A percentile compares a stretch with the other conserved stretches of the same genome.
phyloP scores from a whole-genome alignment of 2,113 vertebrate genomes.

The Muscicapa adusta region DNA sequence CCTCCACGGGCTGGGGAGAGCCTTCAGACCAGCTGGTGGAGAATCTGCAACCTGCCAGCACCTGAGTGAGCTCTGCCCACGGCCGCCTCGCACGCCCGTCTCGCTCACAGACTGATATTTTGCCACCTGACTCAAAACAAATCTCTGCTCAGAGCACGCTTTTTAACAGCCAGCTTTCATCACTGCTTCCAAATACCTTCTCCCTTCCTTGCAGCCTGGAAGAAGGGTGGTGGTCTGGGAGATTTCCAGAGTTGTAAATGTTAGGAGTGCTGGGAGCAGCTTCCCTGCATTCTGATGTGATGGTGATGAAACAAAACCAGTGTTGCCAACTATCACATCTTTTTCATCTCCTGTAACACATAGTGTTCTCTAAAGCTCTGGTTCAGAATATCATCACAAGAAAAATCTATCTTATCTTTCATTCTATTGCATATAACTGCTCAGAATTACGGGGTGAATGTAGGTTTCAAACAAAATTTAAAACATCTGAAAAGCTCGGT shows the following conservation, averaged over 20 bases:
- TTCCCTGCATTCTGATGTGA: not conserved
- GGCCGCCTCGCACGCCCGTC: not conserved
- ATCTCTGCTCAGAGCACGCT: not conserved
- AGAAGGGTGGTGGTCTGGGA: not conserved
- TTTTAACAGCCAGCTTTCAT: constrained; percentile 27
- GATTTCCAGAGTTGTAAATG: constrained; percentile 20
- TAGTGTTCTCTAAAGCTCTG: not conserved
- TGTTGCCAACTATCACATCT: not conserved
- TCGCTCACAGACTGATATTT: not conserved
- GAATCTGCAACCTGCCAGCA: constrained; percentile 47
- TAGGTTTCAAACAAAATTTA: not conserved
- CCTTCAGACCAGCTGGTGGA: constrained; percentile 5
- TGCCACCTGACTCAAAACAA: constrained; percentile 49
- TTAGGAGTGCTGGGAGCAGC: constrained; percentile 17
- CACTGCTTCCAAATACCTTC: not conserved
- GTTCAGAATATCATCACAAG: not conserved
- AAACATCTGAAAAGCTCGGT: not conserved
- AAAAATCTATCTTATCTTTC: not conserved
- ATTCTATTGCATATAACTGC: not conserved
- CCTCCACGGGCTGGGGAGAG: not conserved
- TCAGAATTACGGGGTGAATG: not conserved
- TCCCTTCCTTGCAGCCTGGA: not conserved
- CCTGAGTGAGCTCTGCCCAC: constrained; percentile 26
- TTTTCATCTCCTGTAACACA: not conserved
- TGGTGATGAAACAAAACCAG: not conserved